These are phyloP conservation scores for Lontra canadensis DNA, from an alignment of 2,113 vertebrate genomes.

Conservation along the genomic window DNA sequence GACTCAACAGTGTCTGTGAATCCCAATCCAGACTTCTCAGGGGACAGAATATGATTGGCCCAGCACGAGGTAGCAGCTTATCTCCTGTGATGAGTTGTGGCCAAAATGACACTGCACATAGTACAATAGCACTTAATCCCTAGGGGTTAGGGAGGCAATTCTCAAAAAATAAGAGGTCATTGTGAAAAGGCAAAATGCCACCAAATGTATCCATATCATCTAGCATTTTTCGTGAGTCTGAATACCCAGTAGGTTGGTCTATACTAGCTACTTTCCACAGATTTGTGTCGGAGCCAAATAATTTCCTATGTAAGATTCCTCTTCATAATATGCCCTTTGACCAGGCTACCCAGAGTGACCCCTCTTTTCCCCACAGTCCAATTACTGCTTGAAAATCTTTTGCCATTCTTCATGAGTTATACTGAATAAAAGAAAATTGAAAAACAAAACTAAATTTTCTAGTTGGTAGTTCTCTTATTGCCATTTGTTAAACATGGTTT, in stretches of 20 bases:
- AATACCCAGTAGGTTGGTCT: background rate
- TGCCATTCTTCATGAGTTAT: background rate
- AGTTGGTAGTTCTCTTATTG: background rate
- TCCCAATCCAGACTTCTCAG: background rate
- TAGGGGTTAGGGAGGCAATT: background rate
- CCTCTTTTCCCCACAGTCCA: background rate
- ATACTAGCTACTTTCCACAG: background rate
- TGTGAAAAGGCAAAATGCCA: background rate
- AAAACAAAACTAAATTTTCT: background rate
- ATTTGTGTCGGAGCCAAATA: background rate
- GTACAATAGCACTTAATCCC: background rate
- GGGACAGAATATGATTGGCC: background rate
- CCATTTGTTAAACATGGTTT: constrained; percentile 22
- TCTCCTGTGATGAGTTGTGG: constrained; percentile 33
- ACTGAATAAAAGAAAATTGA: background rate
- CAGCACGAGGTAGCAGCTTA: background rate
- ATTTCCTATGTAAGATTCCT: background rate
- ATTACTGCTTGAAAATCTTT: background rate
- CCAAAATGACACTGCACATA: background rate
- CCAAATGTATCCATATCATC: background rate
- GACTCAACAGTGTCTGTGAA: background rate
- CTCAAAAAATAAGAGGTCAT: background rate
- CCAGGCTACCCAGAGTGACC: background rate
- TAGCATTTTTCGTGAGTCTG: background rate
- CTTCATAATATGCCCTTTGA: background rate